Evolutionary conservation across 2,888 invertebrate species (phyloP).

Genomic region (Limnephilus lunatus): DNA sequence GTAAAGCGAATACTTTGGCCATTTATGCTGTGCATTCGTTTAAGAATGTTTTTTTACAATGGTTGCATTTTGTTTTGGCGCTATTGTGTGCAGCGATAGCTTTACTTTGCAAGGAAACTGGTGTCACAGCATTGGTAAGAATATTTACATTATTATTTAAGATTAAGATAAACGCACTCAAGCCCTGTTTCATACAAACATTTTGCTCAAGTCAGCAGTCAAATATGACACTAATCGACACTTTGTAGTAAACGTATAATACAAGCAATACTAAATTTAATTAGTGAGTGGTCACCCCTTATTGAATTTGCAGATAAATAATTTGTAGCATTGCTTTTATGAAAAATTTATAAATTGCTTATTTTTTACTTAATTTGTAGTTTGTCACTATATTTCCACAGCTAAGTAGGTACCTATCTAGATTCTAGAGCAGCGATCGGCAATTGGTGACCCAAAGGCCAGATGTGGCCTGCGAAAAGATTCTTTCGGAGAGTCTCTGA

Average conservation of each 20-base stretch:
- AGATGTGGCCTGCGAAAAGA: no score
- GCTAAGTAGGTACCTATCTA: no score
- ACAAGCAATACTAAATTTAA: neutral
- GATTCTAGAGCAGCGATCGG: no score
- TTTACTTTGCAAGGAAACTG: constrained; percentile 96
- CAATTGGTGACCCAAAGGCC: no score
- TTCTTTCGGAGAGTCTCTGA: no score
- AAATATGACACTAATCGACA: neutral
- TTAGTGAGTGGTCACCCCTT: no score
- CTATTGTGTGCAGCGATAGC: constrained; percentile 78
- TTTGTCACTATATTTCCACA: no score
- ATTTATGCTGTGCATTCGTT: constrained; percentile 5
- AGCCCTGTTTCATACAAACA: no score
- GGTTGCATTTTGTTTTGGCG: constrained; percentile 44
- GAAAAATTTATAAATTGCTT: no score
- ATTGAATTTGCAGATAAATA: no score
- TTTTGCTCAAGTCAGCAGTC: neutral
- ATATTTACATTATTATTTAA: constrained; percentile 49
- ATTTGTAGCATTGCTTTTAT: no score
- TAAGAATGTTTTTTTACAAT: constrained; percentile 9
- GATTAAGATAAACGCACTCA: neutral
- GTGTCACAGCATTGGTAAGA: constrained; percentile 91
- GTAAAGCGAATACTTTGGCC: constrained; percentile 12
- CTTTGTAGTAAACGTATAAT: neutral
- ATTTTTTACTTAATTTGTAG: no score